Conservation (phyloP, 2,797 vertebrate genomes). For the Nannoperca obscura region DNA sequence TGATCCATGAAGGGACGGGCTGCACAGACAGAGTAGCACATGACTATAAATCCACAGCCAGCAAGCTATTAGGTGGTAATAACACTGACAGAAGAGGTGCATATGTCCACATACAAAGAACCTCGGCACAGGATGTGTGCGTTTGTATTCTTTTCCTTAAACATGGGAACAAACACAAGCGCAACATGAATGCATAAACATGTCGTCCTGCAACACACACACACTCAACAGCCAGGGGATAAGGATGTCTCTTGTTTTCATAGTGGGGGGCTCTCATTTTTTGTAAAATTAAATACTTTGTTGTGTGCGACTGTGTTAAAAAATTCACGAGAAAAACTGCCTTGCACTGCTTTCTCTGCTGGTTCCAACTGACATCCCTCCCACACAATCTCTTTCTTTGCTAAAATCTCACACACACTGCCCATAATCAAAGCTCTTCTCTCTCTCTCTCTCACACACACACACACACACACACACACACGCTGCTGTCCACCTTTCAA, state of each 20-base stretch:
- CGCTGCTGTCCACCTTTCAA: conserved; percentile 46
- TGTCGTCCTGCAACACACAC: conserved; percentile 2
- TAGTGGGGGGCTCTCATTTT: conserved; percentile 46
- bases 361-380: conserved; percentile 65
- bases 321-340: conserved; percentile 71
- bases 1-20: conserved; percentile 80
- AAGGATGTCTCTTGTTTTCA: conserved; percentile 50
- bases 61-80: conserved; percentile 63
- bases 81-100: conserved; percentile 56
- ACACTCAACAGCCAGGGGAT: conserved; percentile 33
- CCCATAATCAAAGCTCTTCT: conserved; percentile 56
- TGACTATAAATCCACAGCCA: conserved; percentile 71
- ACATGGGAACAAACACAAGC: conserved; percentile 21
- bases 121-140: conserved; percentile 19
- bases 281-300: conserved; percentile 65
- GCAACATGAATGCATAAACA: conserved; percentile 12
- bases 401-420: conserved; percentile 50
- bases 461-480: not conserved
- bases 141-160: conserved; percentile 40
- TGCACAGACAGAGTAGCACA: conserved; percentile 65
- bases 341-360: conserved; percentile 47
- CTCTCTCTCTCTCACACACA: conserved; percentile 7
- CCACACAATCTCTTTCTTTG: conserved; percentile 62
- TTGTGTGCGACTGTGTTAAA: conserved; percentile 67
- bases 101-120: conserved; percentile 48